Conservation (phyloP, 2,888 invertebrate genomes). For the Cephus pygmeus region DNA sequence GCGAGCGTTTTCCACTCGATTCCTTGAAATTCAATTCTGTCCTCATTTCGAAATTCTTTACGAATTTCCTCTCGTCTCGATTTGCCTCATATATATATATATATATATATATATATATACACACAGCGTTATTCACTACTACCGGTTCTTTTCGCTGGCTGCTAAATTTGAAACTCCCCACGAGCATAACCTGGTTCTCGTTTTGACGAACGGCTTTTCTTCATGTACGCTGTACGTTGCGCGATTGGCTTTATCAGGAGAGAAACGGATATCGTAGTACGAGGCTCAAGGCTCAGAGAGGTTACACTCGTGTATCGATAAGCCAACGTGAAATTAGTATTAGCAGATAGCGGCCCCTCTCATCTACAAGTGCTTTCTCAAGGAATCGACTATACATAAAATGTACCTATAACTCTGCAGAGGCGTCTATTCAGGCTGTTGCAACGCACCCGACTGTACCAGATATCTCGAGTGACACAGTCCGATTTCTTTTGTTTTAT, state of each 20-base stretch:
- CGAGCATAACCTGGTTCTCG: background rate
- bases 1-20: background rate
- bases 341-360: background rate
- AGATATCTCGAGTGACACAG: background rate
- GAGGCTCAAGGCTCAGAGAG: background rate
- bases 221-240: background rate
- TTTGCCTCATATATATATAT: background rate
- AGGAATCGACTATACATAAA: background rate
- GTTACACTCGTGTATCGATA: background rate
- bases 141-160: background rate
- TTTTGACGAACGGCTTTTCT: background rate
- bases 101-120: no score
- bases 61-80: background rate
- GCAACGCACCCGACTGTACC: background rate
- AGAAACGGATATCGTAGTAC: background rate
- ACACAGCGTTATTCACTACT: no score
- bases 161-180: background rate
- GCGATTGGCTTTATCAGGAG: background rate
- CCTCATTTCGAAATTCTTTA: background rate
- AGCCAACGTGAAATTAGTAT: constrained; percentile 2
- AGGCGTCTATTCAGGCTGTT: background rate
- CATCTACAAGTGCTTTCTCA: constrained; percentile 1
- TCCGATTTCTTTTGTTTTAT: background rate
- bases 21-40: background rate
- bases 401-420: background rate